Base-by-base conservation (phyloP, 2,797 vertebrate species). In the Arremon brunneinucha region DNA sequence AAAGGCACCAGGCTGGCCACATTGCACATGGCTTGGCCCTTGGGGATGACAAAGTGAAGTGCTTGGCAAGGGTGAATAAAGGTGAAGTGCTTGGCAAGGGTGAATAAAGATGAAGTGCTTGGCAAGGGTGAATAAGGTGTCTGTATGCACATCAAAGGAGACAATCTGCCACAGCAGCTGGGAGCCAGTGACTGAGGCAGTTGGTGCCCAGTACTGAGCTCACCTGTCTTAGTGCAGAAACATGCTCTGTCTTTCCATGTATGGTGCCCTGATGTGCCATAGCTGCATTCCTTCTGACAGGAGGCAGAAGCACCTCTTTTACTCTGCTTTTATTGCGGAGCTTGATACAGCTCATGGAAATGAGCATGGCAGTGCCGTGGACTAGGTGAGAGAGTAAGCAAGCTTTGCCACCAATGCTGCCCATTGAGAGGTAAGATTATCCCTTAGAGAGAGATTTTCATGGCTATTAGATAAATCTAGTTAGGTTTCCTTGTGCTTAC, bases 191-290 rank as follows among this genome's bases (percentile, higher is more conserved):
- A 16, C 19, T 21, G 30, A 37, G 2, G 2, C 37, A 37, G 1
- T 28, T 12, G 37, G 24, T 32, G 41, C 8, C 35, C 50, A 4
- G 39, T 5, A 8, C 64, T 62, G 47, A 72, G n/a, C 44, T 77
- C 20, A 2, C 35, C 16, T 28, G 21, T 28, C 67, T 28, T 8
- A 23, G 19, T 2, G 35, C 69, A 89, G 55, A 72, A 68, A 9
- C 6, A 10, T 0, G 7, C 41, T 90, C 60, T 8, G 1, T 23
- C 39, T 43, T 46, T 57, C 53, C 49, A 9, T 0, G 0, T 10
- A 9, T 35, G 50, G 35, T 35, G 15, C 22, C 46, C 22, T 63
- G 49, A 17, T 43, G 30, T 44, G 59, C 46, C 47, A 23, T 2
- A 30, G 23, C 6, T n/a, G 14, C 21, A 19, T 21, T 83, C 8